A percentile compares a stretch with the other conserved stretches of the same genome.
Conservation (phyloP, 2,888 invertebrate species). For the Watsonalla binaria region DNA sequence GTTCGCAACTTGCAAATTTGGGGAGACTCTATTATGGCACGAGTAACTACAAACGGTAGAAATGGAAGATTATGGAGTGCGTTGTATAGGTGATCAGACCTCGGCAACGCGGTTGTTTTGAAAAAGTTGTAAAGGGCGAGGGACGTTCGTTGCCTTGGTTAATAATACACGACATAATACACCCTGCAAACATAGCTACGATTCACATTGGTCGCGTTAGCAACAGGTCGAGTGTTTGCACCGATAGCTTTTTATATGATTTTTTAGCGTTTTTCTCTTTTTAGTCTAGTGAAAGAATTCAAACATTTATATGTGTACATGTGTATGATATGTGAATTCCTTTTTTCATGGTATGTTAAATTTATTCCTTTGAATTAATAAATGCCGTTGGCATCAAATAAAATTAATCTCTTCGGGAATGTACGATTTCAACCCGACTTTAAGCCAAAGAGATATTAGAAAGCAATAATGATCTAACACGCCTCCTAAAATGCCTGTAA, state of each 20-base stretch:
- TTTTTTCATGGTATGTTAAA: slow-evolving; percentile 40
- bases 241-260: slow-evolving; percentile 47
- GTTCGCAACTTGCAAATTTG: slow-evolving; percentile 67
- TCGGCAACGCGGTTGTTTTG: slow-evolving; percentile 60
- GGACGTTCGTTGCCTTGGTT: slow-evolving; percentile 69
- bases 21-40: slow-evolving; percentile 43
- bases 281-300: slow-evolving; percentile 36
- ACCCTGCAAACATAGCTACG: slow-evolving; percentile 37
- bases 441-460: too few species aligned
- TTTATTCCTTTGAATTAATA: slow-evolving; percentile 30
- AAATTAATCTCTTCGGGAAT: too few species aligned
- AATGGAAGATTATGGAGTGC: slow-evolving; percentile 66
- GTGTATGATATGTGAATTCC: too few species aligned
- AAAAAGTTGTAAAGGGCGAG: slow-evolving; percentile 59
- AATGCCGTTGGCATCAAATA: too few species aligned
- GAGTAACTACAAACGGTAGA: slow-evolving; percentile 49
- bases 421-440: too few species aligned
- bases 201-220: slow-evolving; percentile 40
- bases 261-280: slow-evolving; percentile 37
- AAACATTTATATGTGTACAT: too few species aligned
- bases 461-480: too few species aligned
- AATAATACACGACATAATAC: slow-evolving; percentile 62
- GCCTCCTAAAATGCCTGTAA: too few species aligned
- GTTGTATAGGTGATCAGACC: slow-evolving; percentile 71
- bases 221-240: slow-evolving; percentile 56